Base-by-base conservation (phyloP, 2,797 vertebrate species). In the Falco peregrinus region DNA sequence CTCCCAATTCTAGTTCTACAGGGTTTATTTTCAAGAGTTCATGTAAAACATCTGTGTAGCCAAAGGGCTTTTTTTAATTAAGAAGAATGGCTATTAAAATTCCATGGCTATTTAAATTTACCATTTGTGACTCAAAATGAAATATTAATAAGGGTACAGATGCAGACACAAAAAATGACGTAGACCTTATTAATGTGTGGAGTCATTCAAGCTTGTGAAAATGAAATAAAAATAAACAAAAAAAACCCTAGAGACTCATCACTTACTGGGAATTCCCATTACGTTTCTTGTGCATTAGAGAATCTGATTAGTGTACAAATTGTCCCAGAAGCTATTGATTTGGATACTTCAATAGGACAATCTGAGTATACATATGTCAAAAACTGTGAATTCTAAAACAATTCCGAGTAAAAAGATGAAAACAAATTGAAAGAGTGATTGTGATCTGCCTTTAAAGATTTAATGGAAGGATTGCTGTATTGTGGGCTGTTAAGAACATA, bases 21-120 rank as follows among this genome's bases (percentile, higher is more conserved):
- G 79, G 71, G 47, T 88, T 92, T 89, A 90, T 92, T 97, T 96
- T 87, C 79, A 86, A 75, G 63, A 95, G 79, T 95, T 96, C 77
- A 89, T 61, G 69, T 83, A 93, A 94, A 97, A 90, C 94, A 97
- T 95, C 88, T 97, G 85, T 87, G 54, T 96, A 94, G 95, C 94
- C 85, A 90, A 93, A 94, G 85, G 85, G 86, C 57, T 93, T 97
- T 96, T 93, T 86, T 92, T 90, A 96, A 95, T 97, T 95, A 94
- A 96, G 87, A 95, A 83, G 78, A 94, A 96, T 90, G 80, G 74
- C 81, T 79, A 80, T 97, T 91, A 94, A 96, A 94, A 96, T 96
- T 91, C 84, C 64, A 54, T 39, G n/a, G 71, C 77, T 97, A 93
- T 96, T 96, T 96, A 96, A 95, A 96, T 84, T 80, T 96, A 67